phyloP scores from a whole-genome alignment of 2,888 invertebrate genomes.

The Drosophila mulleri region DNA sequence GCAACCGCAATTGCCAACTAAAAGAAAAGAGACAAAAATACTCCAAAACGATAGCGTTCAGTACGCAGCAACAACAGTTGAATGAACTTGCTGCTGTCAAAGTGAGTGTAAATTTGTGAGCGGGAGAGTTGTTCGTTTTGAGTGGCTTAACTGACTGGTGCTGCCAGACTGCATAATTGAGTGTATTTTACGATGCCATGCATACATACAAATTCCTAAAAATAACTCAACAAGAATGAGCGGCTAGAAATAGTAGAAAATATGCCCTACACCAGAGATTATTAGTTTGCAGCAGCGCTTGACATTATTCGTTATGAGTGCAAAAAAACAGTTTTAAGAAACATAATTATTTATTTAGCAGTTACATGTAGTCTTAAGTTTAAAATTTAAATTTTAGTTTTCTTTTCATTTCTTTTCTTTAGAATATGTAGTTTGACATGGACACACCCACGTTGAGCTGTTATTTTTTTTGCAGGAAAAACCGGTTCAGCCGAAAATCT shows the following conservation, averaged over 20 bases:
- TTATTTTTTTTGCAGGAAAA: conserved; percentile 27
- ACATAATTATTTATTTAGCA: conserved; percentile 60
- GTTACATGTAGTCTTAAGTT: conserved; percentile 63
- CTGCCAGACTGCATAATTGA: conserved; percentile 52
- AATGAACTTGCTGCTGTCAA: conserved; percentile 48
- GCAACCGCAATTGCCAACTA: conserved; percentile 17
- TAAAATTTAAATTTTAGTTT: conserved; percentile 24
- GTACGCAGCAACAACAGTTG: conserved; percentile 39
- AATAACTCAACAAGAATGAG: conserved; percentile 52
- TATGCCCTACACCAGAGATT: conserved; percentile 4
- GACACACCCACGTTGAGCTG: conserved; percentile 50
- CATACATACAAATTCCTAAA: conserved; percentile 42
- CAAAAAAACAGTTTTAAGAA: conserved; percentile 34
- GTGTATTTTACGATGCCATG: conserved; percentile 13
- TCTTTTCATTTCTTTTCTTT: conserved; percentile 8
- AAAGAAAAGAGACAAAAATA: conserved; percentile 11
- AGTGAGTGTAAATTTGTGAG: conserved; percentile 7
- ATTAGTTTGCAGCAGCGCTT: conserved; percentile 12
- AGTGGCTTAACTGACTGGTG: conserved; percentile 24
- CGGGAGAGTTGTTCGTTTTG: conserved; percentile 14
- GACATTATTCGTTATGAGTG: not conserved
- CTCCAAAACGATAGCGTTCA: conserved; percentile 4
- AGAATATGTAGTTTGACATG: conserved; percentile 20
- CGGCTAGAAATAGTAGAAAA: conserved; percentile 1
- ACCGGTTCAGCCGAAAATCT: conserved; percentile 47